Conservation (phyloP, 1,140 invertebrate genomes). For the Drosophila micromelanica region DNA sequence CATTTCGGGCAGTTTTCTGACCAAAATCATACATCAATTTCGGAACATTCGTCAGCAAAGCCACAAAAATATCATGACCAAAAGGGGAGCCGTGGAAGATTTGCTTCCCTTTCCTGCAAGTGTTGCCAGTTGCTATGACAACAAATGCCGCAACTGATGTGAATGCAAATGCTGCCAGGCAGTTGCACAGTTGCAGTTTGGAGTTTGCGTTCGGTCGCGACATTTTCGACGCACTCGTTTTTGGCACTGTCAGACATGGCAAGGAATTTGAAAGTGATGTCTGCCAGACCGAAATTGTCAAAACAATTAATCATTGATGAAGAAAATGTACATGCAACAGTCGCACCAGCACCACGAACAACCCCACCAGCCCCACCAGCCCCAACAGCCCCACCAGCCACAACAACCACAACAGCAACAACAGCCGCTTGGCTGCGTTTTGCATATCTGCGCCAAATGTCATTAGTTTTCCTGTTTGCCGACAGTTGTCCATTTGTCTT, state of each 20-base stretch:
- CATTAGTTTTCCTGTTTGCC: constrained; percentile 42
- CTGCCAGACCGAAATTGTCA: constrained; percentile 72
- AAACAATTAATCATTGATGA: constrained; percentile 83
- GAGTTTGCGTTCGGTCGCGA: constrained; percentile 39
- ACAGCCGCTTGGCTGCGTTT: constrained; percentile 5
- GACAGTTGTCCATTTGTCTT: constrained; percentile 36
- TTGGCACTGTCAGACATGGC: constrained; percentile 32
- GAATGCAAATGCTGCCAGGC: constrained; percentile 11
- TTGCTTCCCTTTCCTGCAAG: background rate
- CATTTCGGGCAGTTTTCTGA: constrained; percentile 19
- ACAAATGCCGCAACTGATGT: constrained; percentile 44
- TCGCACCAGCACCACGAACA: constrained; percentile 19
- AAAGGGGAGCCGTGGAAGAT: constrained; percentile 4
- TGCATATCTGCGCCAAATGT: constrained; percentile 63
- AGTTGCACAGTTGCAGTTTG: constrained; percentile 18
- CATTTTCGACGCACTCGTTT: constrained; percentile 34
- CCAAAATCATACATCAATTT: constrained; percentile 80
- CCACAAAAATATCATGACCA: constrained; percentile 57
- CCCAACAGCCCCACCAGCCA: background rate
- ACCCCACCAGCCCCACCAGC: background rate
- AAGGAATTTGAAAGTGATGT: constrained; percentile 54
- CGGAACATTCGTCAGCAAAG: constrained; percentile 72
- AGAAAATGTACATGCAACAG: constrained; percentile 68
- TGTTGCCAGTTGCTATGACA: constrained; percentile 16
- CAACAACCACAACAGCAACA: background rate